phyloP scores from a whole-genome alignment of 1,140 invertebrate genomes.

The Formica exsecta region DNA sequence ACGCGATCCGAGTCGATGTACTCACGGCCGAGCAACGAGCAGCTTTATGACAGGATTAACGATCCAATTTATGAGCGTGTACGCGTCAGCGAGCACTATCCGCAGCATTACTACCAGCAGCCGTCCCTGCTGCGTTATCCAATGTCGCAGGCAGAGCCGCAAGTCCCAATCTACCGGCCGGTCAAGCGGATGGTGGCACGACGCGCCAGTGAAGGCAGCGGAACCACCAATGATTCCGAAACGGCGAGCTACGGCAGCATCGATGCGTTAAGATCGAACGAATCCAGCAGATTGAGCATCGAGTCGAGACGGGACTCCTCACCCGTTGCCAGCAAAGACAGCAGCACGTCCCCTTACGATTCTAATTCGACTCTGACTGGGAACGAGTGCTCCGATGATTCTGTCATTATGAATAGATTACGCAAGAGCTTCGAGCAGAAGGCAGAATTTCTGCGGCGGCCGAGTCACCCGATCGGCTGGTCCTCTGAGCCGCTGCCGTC shows the following conservation, averaged over 20 bases:
- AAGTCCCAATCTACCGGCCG: slow-evolving; percentile 86
- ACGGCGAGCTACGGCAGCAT: slow-evolving; percentile 81
- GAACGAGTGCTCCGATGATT: slow-evolving; percentile 89
- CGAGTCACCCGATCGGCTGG: slow-evolving; percentile 89
- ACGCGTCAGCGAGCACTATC: slow-evolving; percentile 70
- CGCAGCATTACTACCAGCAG: slow-evolving; percentile 32
- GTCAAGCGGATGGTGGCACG: slow-evolving; percentile 80
- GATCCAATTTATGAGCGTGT: slow-evolving; percentile 84
- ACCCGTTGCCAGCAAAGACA: slow-evolving; percentile 88
- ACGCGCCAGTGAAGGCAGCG: slow-evolving; percentile 87
- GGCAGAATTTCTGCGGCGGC: slow-evolving; percentile 93
- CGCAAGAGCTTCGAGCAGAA: slow-evolving; percentile 94
- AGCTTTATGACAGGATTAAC: slow-evolving; percentile 84
- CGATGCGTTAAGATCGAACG: slow-evolving; percentile 78
- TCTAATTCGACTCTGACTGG: slow-evolving; percentile 90
- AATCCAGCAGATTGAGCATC: slow-evolving; percentile 83
- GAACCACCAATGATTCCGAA: slow-evolving; percentile 81
- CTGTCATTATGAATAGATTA: slow-evolving; percentile 90
- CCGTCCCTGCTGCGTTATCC: slow-evolving; percentile 74
- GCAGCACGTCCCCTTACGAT: slow-evolving; percentile 89
- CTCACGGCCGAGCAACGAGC: slow-evolving; percentile 80
- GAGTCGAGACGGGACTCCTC: slow-evolving; percentile 88
- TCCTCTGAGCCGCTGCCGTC: slow-evolving; percentile 77
- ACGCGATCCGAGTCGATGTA: slow-evolving; percentile 74
- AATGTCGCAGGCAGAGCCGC: slow-evolving; percentile 85